A percentile compares a stretch with the other conserved stretches of the same genome.
These are phyloP conservation scores for Muschampia plurimacula DNA, from an alignment of 2,888 invertebrate species.

Conservation along the genomic window DNA sequence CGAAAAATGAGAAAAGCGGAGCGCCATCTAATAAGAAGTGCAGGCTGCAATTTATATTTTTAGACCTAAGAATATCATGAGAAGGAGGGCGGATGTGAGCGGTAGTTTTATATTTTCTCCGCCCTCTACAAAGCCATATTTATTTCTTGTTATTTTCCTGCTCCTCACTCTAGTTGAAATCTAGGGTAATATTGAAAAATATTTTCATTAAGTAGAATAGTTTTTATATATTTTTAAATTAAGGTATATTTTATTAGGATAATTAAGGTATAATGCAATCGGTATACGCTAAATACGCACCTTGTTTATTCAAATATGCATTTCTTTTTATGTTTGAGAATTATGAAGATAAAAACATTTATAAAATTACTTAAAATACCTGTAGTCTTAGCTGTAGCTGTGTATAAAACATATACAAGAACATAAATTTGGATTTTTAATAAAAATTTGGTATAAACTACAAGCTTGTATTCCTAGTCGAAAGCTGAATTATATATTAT, in stretches of 20 bases:
- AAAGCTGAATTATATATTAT: too few relatives aligned
- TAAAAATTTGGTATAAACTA: too few relatives aligned
- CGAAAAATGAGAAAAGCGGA: constrained; percentile 30
- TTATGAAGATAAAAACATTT: too few relatives aligned
- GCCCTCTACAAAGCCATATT: constrained; percentile 10
- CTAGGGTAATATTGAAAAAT: constrained; percentile 1
- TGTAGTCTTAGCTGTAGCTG: too few relatives aligned
- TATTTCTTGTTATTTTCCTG: constrained; percentile 7
- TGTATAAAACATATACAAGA: too few relatives aligned
- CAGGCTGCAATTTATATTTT: constrained; percentile 28
- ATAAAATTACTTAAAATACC: too few relatives aligned
- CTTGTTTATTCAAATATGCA: too few relatives aligned
- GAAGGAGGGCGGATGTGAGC: constrained; percentile 12
- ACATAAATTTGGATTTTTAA: too few relatives aligned
- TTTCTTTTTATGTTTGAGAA: too few relatives aligned
- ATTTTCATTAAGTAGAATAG: neutral
- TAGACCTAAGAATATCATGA: constrained; percentile 19
- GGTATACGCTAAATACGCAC: too few relatives aligned
- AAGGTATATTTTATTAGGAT: neutral
- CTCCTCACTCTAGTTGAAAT: neutral
- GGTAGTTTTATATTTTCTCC: constrained; percentile 19
- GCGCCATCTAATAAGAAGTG: constrained; percentile 23
- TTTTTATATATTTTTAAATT: neutral
- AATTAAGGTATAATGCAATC: neutral
- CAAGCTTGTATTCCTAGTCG: too few relatives aligned